These are phyloP conservation scores for Limnodromus scolopaceus DNA, from an alignment of 2,797 vertebrate genomes.

Conservation along the genomic window DNA sequence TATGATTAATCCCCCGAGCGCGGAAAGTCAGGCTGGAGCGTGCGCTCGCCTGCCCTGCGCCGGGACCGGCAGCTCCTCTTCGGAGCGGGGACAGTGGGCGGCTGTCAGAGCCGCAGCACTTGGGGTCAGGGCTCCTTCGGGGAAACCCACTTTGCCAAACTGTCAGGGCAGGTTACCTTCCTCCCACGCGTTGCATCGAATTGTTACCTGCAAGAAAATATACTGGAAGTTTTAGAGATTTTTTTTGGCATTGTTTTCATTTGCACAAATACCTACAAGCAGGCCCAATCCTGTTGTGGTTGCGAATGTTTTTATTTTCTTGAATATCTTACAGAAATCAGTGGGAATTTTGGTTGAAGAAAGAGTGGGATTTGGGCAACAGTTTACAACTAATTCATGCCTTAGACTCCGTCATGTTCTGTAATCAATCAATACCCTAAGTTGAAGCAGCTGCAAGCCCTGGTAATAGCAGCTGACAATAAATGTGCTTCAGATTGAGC, in stretches of 20 bases:
- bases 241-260: too few relatives aligned
- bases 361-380: background rate
- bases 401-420: background rate
- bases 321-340: background rate
- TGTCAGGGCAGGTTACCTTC: background rate
- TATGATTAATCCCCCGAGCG: background rate
- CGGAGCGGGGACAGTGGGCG: fast-evolving
- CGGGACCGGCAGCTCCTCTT: background rate
- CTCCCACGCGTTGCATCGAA: fast-evolving
- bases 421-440: background rate
- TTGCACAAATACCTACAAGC: background rate
- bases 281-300: background rate
- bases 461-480: background rate
- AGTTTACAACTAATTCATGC: background rate
- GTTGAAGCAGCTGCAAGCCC: background rate
- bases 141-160: background rate
- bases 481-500: background rate
- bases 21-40: background rate
- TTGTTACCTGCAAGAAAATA: background rate
- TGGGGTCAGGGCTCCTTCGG: background rate
- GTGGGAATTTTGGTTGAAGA: background rate
- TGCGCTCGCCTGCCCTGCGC: background rate
- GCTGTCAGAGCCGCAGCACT: background rate
- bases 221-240: background rate
- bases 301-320: background rate